phyloP scores from a whole-genome alignment of 2,113 vertebrate species.

The Triplophysa tibetana region DNA sequence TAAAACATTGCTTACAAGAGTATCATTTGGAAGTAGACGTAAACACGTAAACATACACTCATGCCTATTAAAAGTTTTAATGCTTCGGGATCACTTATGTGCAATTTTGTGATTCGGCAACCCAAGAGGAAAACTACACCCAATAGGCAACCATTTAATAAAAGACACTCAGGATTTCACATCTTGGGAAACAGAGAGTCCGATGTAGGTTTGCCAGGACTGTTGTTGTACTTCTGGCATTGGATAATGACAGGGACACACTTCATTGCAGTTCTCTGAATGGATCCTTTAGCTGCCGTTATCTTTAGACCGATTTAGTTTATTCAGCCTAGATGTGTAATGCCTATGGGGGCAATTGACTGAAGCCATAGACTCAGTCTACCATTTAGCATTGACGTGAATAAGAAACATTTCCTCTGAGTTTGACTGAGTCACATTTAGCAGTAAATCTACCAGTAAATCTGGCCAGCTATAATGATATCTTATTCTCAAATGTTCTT shows the following conservation, averaged over 20 bases:
- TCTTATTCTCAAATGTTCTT: slow-evolving; percentile 30
- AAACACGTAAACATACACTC: slow-evolving; percentile 7
- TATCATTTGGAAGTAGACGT: background rate
- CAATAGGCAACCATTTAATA: background rate
- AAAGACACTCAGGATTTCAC: slow-evolving; percentile 32
- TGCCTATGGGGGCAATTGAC: slow-evolving; percentile 30
- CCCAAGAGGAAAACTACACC: slow-evolving; percentile 31
- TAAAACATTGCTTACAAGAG: background rate
- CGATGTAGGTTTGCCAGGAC: slow-evolving; percentile 30
- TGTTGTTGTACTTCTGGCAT: slow-evolving; percentile 8
- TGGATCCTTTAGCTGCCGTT: slow-evolving; percentile 16
- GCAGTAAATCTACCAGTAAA: slow-evolving; percentile 47
- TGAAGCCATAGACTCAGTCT: slow-evolving; percentile 46
- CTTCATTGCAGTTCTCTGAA: slow-evolving; percentile 24
- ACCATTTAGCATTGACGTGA: slow-evolving; percentile 52
- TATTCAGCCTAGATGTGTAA: slow-evolving; percentile 19
- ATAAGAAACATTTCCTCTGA: slow-evolving; percentile 52
- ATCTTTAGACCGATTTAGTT: slow-evolving; percentile 28
- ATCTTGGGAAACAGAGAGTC: slow-evolving; percentile 29
- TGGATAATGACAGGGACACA: slow-evolving; percentile 15
- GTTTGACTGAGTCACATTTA: slow-evolving; percentile 59
- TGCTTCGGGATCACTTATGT: slow-evolving; percentile 4
- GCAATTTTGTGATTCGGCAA: slow-evolving; percentile 23
- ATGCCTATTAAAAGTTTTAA: background rate
- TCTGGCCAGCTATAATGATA: slow-evolving; percentile 32